Evolutionary conservation across 2,888 invertebrate species (phyloP).

Genomic region (Leptopilina drosophilae): DNA sequence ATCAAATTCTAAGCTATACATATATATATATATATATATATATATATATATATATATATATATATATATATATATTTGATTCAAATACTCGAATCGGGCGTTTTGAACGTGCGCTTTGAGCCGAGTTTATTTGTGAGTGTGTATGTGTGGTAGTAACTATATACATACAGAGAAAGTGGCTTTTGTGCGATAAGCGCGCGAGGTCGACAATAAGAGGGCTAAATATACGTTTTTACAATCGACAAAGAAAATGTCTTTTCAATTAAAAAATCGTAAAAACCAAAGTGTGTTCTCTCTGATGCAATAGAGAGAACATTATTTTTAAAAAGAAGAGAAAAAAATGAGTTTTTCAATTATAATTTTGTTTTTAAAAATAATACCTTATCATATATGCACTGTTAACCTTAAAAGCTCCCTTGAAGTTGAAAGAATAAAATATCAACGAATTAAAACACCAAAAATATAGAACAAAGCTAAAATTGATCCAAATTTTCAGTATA

Average conservation of each 20-base stretch:
- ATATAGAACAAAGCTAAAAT: no score
- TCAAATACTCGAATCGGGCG: no score
- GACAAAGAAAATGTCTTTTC: conserved; percentile 28
- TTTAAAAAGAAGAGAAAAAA: no score
- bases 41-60: not conserved
- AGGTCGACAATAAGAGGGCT: conserved; percentile 37
- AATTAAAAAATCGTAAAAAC: conserved; percentile 18
- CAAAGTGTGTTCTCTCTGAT: not conserved
- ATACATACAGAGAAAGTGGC: conserved; percentile 8
- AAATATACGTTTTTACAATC: conserved; percentile 33
- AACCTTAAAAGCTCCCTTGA: no score
- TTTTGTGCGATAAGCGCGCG: conserved; percentile 40
- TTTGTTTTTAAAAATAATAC: no score
- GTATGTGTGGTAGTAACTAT: not conserved
- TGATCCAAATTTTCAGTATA: no score
- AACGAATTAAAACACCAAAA: no score
- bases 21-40: not conserved
- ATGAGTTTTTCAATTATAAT: no score
- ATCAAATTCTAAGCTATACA: conserved; percentile 24
- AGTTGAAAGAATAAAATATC: no score
- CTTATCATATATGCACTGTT: no score
- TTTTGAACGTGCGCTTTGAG: conserved; percentile 19
- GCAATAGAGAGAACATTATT: not conserved
- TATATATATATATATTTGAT: not conserved
- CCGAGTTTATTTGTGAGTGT: not conserved